Base-by-base conservation (phyloP, 92 coral and sea anemone genomes). In the Paramuricea clavata region DNA sequence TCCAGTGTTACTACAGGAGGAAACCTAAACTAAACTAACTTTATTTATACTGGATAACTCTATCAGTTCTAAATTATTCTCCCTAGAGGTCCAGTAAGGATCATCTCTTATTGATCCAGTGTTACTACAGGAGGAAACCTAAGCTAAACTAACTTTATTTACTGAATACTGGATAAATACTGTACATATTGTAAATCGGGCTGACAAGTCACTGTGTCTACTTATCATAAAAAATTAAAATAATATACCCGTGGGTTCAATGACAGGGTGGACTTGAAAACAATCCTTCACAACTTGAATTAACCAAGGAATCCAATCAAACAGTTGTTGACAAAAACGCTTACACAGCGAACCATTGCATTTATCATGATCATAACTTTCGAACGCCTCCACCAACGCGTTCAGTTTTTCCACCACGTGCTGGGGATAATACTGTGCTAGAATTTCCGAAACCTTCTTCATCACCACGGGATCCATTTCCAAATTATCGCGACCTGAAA, bases 211-310 rank as follows among this genome's bases (percentile, higher is more conserved):
- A 36, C 42, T 36, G 42, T 36, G 42, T 36, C 42, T 36, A 36
- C 8, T 36, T 36, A 36, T 8, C 3, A 36, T 36, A 36, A 57
- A 22, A 47, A 23, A 0, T 21, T 27, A 2, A 26, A 59, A 35
- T 33, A 33, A 52, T 36, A 50, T 49, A 15, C 82, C 82, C 23
- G 82, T 76, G 0, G 57, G 79, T 31, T 59, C 65, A 2, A 11
- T 76, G 19, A 22, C 12, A 3, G 68, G 41, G 13, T 49, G 42
- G 0, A 76, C 68, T 76, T 76, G 49, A 54, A 76, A 76, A 17
- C 16, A 50, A 76, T 76, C 82, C 22, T 76, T 76, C 10, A 76
- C 82, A n/a, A 76, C 6, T 52, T 76, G 82, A 19, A 76, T 33
- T 11, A 76, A 33, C 82, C 82, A 76, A 12, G 82, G 82, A 21